Conservation (phyloP, 2,797 vertebrate species). For the Brachyrhaphis roseni region DNA sequence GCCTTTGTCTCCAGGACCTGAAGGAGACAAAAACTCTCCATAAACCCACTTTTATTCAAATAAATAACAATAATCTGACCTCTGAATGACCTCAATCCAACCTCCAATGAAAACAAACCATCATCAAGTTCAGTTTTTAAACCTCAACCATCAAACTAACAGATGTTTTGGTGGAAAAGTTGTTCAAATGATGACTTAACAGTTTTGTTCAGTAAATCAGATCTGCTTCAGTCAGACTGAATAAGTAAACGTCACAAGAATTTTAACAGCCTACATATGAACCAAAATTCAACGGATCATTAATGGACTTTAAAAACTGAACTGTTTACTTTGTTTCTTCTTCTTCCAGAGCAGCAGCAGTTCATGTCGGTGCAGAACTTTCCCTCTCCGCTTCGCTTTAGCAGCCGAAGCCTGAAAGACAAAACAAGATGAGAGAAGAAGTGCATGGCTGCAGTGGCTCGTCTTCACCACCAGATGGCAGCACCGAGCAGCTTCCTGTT, state of each 20-base stretch:
- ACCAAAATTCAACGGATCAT: background rate
- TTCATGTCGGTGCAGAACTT: slow-evolving; percentile 83
- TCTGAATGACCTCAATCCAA: background rate
- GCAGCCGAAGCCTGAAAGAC: slow-evolving; percentile 85
- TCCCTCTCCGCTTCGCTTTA: slow-evolving; percentile 90
- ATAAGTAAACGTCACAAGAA: background rate
- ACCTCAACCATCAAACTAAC: background rate
- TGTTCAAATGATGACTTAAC: background rate
- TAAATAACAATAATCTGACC: background rate
- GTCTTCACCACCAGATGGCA: background rate
- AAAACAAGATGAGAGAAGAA: background rate
- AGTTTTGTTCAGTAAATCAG: background rate
- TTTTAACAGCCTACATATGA: background rate
- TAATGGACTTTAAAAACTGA: background rate
- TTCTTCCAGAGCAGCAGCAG: slow-evolving; percentile 88
- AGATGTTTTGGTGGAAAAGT: background rate
- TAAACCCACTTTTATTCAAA: background rate
- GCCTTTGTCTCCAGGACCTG: slow-evolving; percentile 85
- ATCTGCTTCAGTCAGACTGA: background rate
- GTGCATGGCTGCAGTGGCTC: background rate
- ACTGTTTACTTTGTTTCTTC: slow-evolving; percentile 89
- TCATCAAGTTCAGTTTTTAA: no score
- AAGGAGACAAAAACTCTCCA: slow-evolving; percentile 1
- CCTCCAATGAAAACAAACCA: no score
- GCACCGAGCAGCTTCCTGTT: background rate